Evolutionary conservation across 2,888 invertebrate genomes (phyloP), one percentile per base, ranked within the genome.

Genomic region (Epinotia brunnichana): DNA sequence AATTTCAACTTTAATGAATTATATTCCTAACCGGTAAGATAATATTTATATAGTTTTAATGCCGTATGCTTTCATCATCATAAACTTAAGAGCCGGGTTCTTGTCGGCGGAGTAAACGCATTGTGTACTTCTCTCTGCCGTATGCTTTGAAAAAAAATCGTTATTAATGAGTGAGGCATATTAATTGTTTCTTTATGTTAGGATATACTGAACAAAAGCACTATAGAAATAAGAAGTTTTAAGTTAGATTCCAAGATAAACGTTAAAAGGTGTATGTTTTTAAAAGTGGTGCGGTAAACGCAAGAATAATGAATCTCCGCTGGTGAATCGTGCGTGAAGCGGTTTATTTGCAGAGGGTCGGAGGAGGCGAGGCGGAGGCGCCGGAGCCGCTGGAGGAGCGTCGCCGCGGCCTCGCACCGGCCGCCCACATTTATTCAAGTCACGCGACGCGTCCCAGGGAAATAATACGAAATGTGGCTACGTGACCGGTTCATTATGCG

Each of bases 381-480:
- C 57, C 68, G 56, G 62, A 68, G 68, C 72, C 56, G 83, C 83
- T 82, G 82, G 83, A 81, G 83, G 82, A 82, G 82, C 81, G 84
- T 78, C 82, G 35, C 35, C 35, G 35, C 35, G 86, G 82, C 83
- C 39, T 44, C 60, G 81, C 83, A 76, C 79, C 83, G 80, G 78
- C 83, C 85, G 82, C 83, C 82, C 83, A 83, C 84, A 85, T 89
- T 92, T 92, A 92, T 92, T 92, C 92, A 84, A 85, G 93, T 92
- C 92, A 92, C 93, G 92, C 87, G 91, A 89, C 85, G 85, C 88
- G 91, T 91, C 92, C 92, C 89, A 89, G 89, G 90, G 91, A 93
- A 93, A 94, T 93, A 93, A 93, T 93, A 92, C 92, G 93, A 92
- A 93, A 93, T 94, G 92, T 90, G 90, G 86, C 89, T 91, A 94